Evolutionary conservation across 2,888 invertebrate genomes (phyloP).

Genomic region (Rotaria sp.): DNA sequence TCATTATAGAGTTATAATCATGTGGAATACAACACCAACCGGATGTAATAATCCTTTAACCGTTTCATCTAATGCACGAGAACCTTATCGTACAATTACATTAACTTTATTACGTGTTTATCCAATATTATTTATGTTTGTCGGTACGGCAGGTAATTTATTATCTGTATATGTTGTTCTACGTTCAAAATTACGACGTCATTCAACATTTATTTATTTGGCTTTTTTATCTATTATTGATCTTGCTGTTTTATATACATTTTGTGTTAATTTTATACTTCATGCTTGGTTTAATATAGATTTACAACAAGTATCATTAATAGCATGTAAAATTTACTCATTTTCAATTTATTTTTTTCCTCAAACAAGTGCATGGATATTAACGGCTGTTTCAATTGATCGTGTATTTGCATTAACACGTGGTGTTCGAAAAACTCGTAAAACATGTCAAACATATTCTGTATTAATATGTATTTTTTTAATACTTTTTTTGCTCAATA

Average conservation of each 20-base stretch:
- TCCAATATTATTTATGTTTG: background rate
- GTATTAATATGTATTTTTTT: conserved; percentile 31
- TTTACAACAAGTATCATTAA: conserved; percentile 28
- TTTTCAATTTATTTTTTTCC: conserved; percentile 41
- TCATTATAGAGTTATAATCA: background rate
- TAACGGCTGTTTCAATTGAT: conserved; percentile 36
- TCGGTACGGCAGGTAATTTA: conserved; percentile 30
- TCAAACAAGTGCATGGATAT: conserved; percentile 39
- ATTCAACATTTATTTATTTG: conserved; percentile 39
- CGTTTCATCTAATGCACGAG: background rate
- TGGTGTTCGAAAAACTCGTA: conserved; percentile 35
- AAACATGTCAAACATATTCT: conserved; percentile 30
- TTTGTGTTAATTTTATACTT: conserved; percentile 38
- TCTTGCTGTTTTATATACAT: conserved; percentile 35
- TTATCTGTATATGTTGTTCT: conserved; percentile 34
- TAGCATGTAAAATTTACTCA: conserved; percentile 37
- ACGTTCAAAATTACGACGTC: conserved; percentile 34
- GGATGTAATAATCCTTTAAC: background rate
- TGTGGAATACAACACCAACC: background rate
- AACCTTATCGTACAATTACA: conserved; percentile 23
- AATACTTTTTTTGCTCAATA: conserved; percentile 35
- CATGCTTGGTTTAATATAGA: conserved; percentile 34
- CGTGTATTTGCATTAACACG: conserved; percentile 38
- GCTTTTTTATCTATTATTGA: conserved; percentile 38
- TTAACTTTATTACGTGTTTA: background rate